A percentile compares a stretch with the other conserved stretches of the same genome.
phyloP scores from a whole-genome alignment of 2,113 vertebrate species.

The Panthera uncia region DNA sequence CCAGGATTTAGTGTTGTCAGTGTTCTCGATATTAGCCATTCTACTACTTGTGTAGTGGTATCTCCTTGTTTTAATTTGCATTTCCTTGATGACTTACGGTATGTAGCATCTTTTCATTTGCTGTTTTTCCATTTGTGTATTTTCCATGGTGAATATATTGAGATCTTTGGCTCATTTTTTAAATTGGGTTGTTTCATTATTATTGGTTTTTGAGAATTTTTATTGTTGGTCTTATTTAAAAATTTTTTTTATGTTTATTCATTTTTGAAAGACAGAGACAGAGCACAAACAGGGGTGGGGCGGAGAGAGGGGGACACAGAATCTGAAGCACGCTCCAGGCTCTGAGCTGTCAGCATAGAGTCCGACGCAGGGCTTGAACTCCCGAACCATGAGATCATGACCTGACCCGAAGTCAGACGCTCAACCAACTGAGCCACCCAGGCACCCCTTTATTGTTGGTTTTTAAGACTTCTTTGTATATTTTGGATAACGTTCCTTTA shows the following conservation, averaged over 20 bases:
- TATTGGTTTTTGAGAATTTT: too few species aligned
- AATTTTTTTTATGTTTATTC: too few species aligned
- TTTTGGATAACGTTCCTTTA: neutral
- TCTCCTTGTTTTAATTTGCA: neutral
- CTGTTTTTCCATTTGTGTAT: neutral
- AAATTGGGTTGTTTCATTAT: neutral
- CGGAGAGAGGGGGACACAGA: too few species aligned
- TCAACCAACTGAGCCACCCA: too few species aligned
- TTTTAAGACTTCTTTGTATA: neutral
- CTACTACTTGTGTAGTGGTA: neutral
- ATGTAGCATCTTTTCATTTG: neutral
- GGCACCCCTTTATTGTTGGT: neutral
- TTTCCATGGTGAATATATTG: neutral
- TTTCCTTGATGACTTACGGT: neutral
- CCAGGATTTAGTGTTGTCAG: neutral
- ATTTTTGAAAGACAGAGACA: too few species aligned
- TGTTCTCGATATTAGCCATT: neutral
- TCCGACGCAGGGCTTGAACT: too few species aligned
- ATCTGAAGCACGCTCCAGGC: too few species aligned
- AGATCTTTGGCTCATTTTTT: neutral
- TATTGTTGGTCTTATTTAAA: neutral
- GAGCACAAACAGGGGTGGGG: too few species aligned
- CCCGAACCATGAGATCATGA: too few species aligned
- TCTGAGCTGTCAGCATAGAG: too few species aligned
- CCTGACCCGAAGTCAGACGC: too few species aligned